A percentile compares a stretch with the other conserved stretches of the same genome.
These are phyloP conservation scores for Pimpla rufipes DNA, from an alignment of 2,888 invertebrate genomes.

Conservation along the genomic window DNA sequence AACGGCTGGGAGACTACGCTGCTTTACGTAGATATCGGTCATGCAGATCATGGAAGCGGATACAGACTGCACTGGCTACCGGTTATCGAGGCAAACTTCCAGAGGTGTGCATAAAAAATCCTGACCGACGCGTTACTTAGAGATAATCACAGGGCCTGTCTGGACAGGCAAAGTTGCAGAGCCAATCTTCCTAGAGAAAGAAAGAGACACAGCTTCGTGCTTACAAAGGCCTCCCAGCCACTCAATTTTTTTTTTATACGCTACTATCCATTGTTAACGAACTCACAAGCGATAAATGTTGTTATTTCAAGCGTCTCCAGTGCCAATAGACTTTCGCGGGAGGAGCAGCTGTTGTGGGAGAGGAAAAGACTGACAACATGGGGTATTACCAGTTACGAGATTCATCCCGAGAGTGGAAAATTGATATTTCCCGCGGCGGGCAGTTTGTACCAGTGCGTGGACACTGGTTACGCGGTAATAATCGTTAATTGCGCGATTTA, in stretches of 20 bases:
- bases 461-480: slow-evolving; percentile 90
- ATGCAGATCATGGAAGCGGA: slow-evolving; percentile 87
- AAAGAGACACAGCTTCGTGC: not conserved
- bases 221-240: not conserved
- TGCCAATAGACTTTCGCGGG: slow-evolving; percentile 90
- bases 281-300: slow-evolving; percentile 55
- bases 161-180: not conserved
- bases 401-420: slow-evolving; percentile 92
- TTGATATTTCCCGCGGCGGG: slow-evolving; percentile 97
- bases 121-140: not conserved
- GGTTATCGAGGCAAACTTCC: slow-evolving; percentile 92
- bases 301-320: slow-evolving; percentile 83
- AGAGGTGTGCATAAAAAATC: slow-evolving; percentile 77
- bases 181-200: not conserved
- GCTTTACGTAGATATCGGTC: slow-evolving; percentile 93
- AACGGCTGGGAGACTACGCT: slow-evolving; percentile 96
- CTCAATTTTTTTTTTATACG: not conserved
- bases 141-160: too few relatives aligned
- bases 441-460: slow-evolving; percentile 94
- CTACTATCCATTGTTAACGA: slow-evolving; percentile 40
- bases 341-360: slow-evolving; percentile 96
- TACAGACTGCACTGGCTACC: slow-evolving; percentile 92
- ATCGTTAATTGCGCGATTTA: not conserved
- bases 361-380: slow-evolving; percentile 95
- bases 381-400: slow-evolving; percentile 97